phyloP scores from a whole-genome alignment of 1,140 invertebrate species.

The Trichoplusia ni region DNA sequence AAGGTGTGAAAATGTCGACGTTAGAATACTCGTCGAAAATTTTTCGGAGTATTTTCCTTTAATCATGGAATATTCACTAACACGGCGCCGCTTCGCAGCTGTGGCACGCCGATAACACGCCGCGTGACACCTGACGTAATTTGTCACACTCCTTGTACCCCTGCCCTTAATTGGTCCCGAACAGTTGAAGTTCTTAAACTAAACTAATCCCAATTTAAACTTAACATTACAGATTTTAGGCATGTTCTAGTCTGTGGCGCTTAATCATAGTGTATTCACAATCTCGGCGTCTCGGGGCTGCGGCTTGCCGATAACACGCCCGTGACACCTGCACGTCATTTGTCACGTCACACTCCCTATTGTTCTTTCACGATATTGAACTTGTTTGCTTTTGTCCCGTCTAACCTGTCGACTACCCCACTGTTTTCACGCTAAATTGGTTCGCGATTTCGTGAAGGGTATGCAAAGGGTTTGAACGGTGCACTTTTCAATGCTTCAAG shows the following conservation, averaged over 20 bases:
- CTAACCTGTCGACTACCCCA: constrained; percentile 33
- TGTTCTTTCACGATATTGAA: constrained; percentile 49
- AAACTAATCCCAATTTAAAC: constrained; percentile 13
- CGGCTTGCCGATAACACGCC: constrained; percentile 40
- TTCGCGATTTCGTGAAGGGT: constrained; percentile 38
- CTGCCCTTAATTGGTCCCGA: constrained; percentile 11
- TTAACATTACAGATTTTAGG: neutral
- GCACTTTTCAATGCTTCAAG: constrained; percentile 31
- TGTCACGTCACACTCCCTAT: constrained; percentile 49
- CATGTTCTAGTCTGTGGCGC: neutral
- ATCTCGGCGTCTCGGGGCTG: constrained; percentile 36
- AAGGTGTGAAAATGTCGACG: neutral
- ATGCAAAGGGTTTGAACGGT: constrained; percentile 22
- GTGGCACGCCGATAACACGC: constrained; percentile 28
- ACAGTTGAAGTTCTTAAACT: neutral
- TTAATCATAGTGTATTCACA: constrained; percentile 30
- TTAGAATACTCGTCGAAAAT: neutral
- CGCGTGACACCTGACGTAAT: constrained; percentile 14
- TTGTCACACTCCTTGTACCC: constrained; percentile 15
- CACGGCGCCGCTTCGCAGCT: constrained; percentile 12
- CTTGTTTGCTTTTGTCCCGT: constrained; percentile 46
- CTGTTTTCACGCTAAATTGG: constrained; percentile 45
- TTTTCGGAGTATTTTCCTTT: constrained; percentile 16
- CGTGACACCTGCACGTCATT: constrained; percentile 55
- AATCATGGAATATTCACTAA: constrained; percentile 14